These are phyloP conservation scores for Cepaea hortensis DNA, from an alignment of 2,888 invertebrate genomes.

Conservation along the genomic window DNA sequence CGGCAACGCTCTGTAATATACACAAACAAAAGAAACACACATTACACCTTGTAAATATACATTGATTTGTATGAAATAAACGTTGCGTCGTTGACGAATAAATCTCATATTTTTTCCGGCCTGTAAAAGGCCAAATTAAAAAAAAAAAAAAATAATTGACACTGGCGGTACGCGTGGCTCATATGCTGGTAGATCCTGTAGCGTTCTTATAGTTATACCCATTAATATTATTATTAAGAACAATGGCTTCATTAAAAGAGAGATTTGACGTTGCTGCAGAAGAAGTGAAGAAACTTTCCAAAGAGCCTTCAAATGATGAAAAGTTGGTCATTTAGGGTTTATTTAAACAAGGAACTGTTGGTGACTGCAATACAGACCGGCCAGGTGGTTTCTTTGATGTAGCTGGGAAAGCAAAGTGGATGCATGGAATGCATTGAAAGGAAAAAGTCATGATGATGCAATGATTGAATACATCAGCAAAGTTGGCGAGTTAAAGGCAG, in stretches of 20 bases:
- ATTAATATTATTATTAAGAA: too few species aligned
- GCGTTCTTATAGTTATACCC: too few species aligned
- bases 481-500: constrained; percentile 37
- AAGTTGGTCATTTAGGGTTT: constrained; percentile 34
- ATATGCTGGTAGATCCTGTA: too few species aligned
- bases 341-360: constrained; percentile 43
- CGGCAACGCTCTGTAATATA: too few species aligned
- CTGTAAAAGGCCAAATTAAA: too few species aligned
- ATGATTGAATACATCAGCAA: constrained; percentile 34
- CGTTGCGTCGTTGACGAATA: too few species aligned
- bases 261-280: constrained; percentile 37
- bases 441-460: constrained; percentile 41
- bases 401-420: constrained; percentile 80
- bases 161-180: too few species aligned
- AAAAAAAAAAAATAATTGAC: too few species aligned
- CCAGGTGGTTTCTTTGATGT: constrained; percentile 80
- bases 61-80: too few species aligned
- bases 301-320: constrained; percentile 37
- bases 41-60: too few species aligned
- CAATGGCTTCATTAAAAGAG: background rate
- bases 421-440: constrained; percentile 78
- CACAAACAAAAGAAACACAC: too few species aligned
- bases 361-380: constrained; percentile 40
- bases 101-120: too few species aligned
- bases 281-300: constrained; percentile 29